Conservation (phyloP, 1,140 invertebrate species). For the Chironomus tepperi region DNA sequence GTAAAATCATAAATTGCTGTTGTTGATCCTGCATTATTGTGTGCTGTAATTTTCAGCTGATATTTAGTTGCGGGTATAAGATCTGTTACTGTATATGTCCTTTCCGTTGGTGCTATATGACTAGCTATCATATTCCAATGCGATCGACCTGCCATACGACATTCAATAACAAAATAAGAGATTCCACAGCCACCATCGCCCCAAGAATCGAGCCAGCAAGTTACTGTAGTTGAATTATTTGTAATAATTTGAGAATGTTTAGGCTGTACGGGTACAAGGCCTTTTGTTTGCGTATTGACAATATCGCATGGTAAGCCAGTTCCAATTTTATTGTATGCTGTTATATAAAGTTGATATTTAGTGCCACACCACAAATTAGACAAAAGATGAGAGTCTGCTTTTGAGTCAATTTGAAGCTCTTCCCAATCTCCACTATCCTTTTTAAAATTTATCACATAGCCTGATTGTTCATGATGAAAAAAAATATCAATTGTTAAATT, state of each 20-base stretch:
- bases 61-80: constrained; percentile 79
- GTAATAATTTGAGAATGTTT: constrained; percentile 75
- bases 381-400: constrained; percentile 64
- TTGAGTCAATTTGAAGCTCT: constrained; percentile 70
- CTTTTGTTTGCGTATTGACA: constrained; percentile 72
- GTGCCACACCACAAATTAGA: constrained; percentile 80
- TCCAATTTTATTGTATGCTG: constrained; percentile 80
- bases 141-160: constrained; percentile 35
- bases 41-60: constrained; percentile 74
- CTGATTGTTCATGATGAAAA: too few relatives aligned
- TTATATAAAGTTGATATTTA: constrained; percentile 77
- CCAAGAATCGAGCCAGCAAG: constrained; percentile 80
- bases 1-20: constrained; percentile 80
- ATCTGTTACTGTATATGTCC: constrained; percentile 69
- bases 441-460: constrained; percentile 78
- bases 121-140: constrained; percentile 66
- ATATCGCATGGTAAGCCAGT: constrained; percentile 81
- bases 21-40: constrained; percentile 86
- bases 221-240: constrained; percentile 81
- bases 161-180: constrained; percentile 77
- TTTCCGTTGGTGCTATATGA: constrained; percentile 63
- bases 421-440: constrained; percentile 83
- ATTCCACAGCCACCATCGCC: constrained; percentile 83
- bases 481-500: too few relatives aligned
- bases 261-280: constrained; percentile 68